Evolutionary conservation across 1,140 invertebrate species (phyloP).

Genomic region (Neotoxoptera formosana): DNA sequence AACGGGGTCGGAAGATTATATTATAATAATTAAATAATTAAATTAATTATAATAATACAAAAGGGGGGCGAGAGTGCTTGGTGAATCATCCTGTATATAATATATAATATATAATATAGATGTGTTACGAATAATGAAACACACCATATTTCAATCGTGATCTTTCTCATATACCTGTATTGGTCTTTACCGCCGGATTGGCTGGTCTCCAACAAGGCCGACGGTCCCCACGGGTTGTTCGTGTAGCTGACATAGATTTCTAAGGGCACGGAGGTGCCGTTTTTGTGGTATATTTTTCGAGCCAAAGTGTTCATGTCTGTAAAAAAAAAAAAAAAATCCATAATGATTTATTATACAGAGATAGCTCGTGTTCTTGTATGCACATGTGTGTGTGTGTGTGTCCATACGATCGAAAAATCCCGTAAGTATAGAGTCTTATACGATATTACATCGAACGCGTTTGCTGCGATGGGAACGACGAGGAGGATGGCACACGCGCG

Average conservation of each 20-base stretch:
- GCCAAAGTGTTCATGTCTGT: slow-evolving; percentile 15
- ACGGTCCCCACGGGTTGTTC: slow-evolving; percentile 60
- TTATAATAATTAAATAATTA: no score
- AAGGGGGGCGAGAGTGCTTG: no score
- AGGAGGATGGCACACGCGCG: neutral
- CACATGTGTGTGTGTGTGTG: no score
- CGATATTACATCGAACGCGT: neutral
- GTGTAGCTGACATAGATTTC: slow-evolving; percentile 60
- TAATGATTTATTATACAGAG: neutral
- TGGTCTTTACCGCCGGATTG: neutral
- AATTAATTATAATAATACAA: no score
- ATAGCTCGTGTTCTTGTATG: neutral
- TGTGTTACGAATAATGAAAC: no score
- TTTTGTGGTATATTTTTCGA: slow-evolving; percentile 46
- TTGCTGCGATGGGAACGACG: neutral
- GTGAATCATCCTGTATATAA: neutral
- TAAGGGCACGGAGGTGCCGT: slow-evolving; percentile 38
- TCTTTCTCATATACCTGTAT: slow-evolving; percentile 18
- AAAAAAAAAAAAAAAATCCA: neutral
- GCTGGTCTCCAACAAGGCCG: slow-evolving; percentile 39
- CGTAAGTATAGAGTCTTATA: neutral
- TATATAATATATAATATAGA: neutral
- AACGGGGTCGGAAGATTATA: no score
- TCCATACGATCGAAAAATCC: neutral
- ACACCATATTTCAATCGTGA: neutral